Evolutionary conservation across 2,113 vertebrate genomes (phyloP).

Genomic region (Python bivittatus): DNA sequence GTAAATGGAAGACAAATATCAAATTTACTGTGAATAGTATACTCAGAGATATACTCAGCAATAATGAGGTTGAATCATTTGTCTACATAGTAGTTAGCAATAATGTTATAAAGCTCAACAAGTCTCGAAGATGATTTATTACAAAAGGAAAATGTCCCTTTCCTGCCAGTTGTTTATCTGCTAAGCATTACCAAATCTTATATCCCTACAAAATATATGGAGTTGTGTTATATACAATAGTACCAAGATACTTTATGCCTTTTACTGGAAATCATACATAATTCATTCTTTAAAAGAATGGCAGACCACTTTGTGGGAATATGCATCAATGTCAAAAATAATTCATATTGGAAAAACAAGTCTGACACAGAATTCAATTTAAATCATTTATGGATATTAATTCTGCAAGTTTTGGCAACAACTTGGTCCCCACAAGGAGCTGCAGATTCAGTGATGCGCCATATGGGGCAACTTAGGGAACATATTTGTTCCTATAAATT

Average conservation of each 20-base stretch:
- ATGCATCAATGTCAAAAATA: neutral
- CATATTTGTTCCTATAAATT: too few species aligned
- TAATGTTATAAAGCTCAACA: neutral
- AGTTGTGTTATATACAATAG: neutral
- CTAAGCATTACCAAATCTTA: neutral
- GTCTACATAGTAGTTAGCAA: neutral
- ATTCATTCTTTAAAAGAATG: neutral
- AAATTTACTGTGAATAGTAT: too few species aligned
- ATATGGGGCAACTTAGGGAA: too few species aligned
- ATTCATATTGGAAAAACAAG: neutral
- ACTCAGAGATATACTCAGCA: neutral
- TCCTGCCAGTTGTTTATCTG: neutral
- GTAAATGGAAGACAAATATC: too few species aligned
- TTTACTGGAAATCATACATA: neutral
- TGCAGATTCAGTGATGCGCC: too few species aligned
- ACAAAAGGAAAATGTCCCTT: neutral
- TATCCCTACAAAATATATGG: neutral
- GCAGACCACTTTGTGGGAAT: neutral
- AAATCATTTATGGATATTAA: neutral
- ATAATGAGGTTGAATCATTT: neutral
- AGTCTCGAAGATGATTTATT: neutral
- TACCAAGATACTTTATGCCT: neutral
- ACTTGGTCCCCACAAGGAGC: too few species aligned
- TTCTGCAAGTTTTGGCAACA: neutral
- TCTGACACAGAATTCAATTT: neutral